phyloP scores from a whole-genome alignment of 2,113 vertebrate genomes.

The Xerus inauris region DNA sequence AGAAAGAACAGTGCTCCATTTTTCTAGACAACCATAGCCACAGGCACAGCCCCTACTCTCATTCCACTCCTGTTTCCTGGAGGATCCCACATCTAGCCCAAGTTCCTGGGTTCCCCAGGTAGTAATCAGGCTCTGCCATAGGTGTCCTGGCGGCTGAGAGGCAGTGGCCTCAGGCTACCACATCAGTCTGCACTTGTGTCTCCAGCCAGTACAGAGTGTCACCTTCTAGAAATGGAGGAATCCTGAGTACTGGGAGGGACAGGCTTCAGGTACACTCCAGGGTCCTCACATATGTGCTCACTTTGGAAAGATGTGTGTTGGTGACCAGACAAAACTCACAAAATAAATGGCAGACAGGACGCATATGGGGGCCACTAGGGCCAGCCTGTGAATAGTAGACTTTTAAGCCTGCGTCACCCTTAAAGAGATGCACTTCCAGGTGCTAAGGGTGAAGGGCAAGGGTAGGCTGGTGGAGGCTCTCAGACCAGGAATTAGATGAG shows the following conservation, averaged over 20 bases:
- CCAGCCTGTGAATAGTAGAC: not conserved
- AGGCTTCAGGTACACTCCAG: no score
- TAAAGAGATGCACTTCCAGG: not conserved
- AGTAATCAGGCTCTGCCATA: no score
- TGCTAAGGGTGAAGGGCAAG: not conserved
- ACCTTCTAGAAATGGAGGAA: not conserved
- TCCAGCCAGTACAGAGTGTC: not conserved
- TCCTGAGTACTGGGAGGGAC: not conserved
- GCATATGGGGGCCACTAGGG: not conserved
- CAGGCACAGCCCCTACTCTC: no score
- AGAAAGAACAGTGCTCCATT: rapidly evolving
- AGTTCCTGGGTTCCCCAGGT: not conserved
- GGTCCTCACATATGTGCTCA: not conserved
- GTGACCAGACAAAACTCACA: not conserved
- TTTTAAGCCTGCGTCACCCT: not conserved
- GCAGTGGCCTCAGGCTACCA: not conserved
- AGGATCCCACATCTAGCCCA: no score
- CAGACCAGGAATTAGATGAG: not conserved
- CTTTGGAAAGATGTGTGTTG: not conserved
- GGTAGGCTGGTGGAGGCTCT: not conserved
- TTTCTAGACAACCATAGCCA: not conserved
- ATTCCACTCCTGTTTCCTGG: not conserved
- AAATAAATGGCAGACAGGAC: not conserved
- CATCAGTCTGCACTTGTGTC: not conserved
- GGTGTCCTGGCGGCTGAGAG: not conserved